Evolutionary conservation across 2,888 invertebrate species (phyloP).

Genomic region (Atrina japonica): DNA sequence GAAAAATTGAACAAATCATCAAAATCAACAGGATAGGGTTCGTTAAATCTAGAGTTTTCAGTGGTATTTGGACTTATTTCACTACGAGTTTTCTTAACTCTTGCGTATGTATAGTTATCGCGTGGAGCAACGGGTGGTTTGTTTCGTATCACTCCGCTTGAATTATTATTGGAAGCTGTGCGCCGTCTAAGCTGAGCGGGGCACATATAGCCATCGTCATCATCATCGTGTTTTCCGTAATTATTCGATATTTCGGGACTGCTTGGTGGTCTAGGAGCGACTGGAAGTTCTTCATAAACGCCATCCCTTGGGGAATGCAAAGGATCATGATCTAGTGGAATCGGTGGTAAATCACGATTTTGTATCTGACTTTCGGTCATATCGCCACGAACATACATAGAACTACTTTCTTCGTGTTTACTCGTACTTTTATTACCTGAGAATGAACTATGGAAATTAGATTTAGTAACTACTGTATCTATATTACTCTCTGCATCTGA

Average conservation of each 20-base stretch:
- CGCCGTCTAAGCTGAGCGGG: slow-evolving; percentile 58
- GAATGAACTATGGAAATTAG: not conserved
- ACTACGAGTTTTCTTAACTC: slow-evolving; percentile 34
- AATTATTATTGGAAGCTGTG: not conserved
- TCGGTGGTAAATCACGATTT: slow-evolving; percentile 71
- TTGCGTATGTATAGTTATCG: slow-evolving; percentile 41
- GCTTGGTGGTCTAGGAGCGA: slow-evolving; percentile 66
- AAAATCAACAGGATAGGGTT: slow-evolving; percentile 54
- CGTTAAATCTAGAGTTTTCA: too few species aligned
- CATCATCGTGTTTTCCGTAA: slow-evolving; percentile 46
- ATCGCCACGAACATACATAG: slow-evolving; percentile 30
- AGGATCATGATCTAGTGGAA: slow-evolving; percentile 55
- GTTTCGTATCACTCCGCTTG: slow-evolving; percentile 50
- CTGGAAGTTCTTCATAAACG: slow-evolving; percentile 72
- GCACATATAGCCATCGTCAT: slow-evolving; percentile 73
- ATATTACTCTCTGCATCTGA: not conserved
- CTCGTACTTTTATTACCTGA: not conserved
- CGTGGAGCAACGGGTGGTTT: slow-evolving; percentile 66
- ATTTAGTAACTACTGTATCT: too few species aligned
- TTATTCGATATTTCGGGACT: not conserved
- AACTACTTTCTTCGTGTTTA: not conserved
- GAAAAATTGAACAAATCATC: slow-evolving; percentile 62
- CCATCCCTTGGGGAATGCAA: slow-evolving; percentile 52
- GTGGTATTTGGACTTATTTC: slow-evolving; percentile 23
- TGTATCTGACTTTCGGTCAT: slow-evolving; percentile 47